Percentiles rank a stretch among this genome's conserved stretches.
These are phyloP conservation scores for Valencia hispanica DNA, from an alignment of 2,797 vertebrate genomes.

Conservation along the genomic window DNA sequence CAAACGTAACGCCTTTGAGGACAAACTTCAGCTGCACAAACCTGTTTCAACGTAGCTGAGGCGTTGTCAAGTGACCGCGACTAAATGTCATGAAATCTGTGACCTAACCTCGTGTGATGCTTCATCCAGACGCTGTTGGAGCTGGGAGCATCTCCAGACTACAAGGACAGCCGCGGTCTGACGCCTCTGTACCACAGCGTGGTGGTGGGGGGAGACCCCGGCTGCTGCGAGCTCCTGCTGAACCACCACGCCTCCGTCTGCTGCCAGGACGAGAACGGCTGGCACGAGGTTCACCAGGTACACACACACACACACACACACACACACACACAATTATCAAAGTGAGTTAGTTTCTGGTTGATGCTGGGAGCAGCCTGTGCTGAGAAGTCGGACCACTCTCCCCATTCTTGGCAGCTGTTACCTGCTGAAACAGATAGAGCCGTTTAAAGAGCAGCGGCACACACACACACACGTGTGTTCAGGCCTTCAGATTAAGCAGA, in stretches of 20 bases:
- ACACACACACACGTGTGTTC: background rate
- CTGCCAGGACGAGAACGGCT: constrained; percentile 95
- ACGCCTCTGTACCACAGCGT: constrained; percentile 93
- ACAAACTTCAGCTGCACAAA: background rate
- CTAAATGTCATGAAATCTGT: background rate
- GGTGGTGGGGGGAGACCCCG: constrained; percentile 91
- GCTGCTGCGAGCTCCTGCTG: constrained; percentile 93
- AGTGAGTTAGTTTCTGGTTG: background rate
- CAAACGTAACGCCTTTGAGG: background rate
- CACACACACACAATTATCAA: no score
- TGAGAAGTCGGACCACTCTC: constrained; percentile 15
- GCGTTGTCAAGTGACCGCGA: background rate
- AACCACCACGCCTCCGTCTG: constrained; percentile 87
- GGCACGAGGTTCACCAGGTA: constrained; percentile 97
- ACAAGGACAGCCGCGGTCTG: constrained; percentile 94
- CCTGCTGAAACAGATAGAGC: constrained; percentile 40
- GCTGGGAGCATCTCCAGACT: constrained; percentile 92
- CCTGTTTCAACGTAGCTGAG: background rate
- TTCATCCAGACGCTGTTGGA: constrained; percentile 88
- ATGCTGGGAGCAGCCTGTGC: constrained; percentile 31
- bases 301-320: constrained; percentile 3
- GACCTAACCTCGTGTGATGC: background rate
- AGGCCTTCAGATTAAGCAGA: constrained; percentile 46
- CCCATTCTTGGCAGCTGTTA: constrained; percentile 54
- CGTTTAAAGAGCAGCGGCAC: constrained; percentile 36